phyloP scores from a whole-genome alignment of 2,797 vertebrate genomes.

The Trichosurus vulpecula region DNA sequence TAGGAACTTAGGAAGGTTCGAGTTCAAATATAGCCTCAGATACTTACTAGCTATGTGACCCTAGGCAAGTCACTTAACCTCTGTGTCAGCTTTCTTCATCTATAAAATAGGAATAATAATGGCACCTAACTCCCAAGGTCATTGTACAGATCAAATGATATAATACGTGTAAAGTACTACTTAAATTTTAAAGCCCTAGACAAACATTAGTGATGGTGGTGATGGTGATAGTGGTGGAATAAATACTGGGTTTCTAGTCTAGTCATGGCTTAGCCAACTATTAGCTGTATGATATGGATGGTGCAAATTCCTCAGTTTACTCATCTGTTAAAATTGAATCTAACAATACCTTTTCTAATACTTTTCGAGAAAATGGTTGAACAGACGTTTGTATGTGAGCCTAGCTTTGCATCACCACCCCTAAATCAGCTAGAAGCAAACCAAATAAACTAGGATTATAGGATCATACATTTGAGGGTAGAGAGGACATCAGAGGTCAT shows the following conservation, averaged over 20 bases:
- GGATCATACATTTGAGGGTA: background rate
- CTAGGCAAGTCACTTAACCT: background rate
- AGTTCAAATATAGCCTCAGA: background rate
- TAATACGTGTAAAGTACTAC: background rate
- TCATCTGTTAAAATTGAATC: background rate
- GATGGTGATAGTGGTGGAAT: background rate
- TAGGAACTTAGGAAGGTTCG: too few relatives aligned
- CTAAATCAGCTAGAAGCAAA: background rate
- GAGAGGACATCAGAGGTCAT: background rate
- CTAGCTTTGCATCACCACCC: background rate
- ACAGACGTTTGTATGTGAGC: background rate
- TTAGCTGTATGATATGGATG: background rate
- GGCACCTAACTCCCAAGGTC: too few relatives aligned
- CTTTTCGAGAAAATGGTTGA: background rate
- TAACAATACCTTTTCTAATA: background rate
- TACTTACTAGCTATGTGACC: background rate
- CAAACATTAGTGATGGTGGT: background rate
- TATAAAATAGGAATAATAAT: background rate
- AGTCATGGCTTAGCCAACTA: background rate
- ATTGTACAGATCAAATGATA: background rate
- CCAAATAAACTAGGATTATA: background rate
- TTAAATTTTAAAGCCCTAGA: background rate
- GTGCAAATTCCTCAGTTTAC: background rate
- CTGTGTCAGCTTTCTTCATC: background rate
- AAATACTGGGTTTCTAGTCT: background rate